A percentile compares a stretch with the other conserved stretches of the same genome.
Conservation (phyloP, 2,888 invertebrate genomes). For the Disparrhopalites patrizii region DNA sequence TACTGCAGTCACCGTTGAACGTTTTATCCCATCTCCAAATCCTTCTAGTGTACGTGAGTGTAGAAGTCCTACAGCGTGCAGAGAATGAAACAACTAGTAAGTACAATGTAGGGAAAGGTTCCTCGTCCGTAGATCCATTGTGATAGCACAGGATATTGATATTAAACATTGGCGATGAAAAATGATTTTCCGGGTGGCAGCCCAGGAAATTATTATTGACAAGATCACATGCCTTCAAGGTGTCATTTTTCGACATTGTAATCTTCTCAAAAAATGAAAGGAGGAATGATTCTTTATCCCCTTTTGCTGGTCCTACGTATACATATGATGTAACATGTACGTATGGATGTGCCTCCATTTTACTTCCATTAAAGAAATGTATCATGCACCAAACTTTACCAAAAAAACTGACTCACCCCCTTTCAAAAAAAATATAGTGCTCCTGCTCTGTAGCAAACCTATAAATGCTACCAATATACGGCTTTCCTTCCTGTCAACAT, state of each 20-base stretch:
- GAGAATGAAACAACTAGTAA: not conserved
- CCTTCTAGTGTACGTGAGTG: no score
- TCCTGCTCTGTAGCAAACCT: not conserved
- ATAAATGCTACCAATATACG: no score
- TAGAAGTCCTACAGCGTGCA: no score
- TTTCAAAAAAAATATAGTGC: not conserved
- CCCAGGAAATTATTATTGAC: slow-evolving; percentile 7
- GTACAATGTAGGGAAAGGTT: slow-evolving; percentile 6
- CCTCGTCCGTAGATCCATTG: not conserved
- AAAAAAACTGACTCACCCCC: not conserved
- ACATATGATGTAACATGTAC: no score
- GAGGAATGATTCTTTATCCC: no score
- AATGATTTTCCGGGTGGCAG: slow-evolving; percentile 14
- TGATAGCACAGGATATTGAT: slow-evolving; percentile 3
- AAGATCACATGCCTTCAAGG: slow-evolving; percentile 10
- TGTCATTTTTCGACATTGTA: slow-evolving; percentile 14
- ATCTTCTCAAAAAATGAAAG: not conserved
- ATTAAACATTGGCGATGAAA: slow-evolving; percentile 11
- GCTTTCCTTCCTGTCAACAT: no score
- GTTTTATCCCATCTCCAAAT: no score
- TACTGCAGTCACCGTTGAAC: no score
- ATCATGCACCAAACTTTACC: no score
- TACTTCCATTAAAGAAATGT: no score
- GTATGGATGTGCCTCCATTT: no score
- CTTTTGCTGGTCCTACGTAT: no score